A percentile compares a stretch with the other conserved stretches of the same genome.
Conservation (phyloP, 1,140 invertebrate genomes). For the Bombus polaris region DNA sequence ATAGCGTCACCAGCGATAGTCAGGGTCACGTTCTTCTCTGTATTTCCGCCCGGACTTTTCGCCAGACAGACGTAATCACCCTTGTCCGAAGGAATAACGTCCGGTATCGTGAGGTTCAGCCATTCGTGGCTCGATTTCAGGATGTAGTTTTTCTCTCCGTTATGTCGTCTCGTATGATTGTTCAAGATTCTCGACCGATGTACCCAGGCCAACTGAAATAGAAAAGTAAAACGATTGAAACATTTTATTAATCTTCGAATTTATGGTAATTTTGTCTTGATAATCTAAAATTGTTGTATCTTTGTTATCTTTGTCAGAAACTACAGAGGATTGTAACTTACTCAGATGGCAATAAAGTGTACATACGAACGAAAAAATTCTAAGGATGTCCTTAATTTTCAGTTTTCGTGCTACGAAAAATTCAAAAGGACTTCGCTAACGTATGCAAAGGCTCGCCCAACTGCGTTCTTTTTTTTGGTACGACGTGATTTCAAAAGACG, state of each 20-base stretch:
- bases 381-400: conserved; percentile 17
- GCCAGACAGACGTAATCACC: conserved; percentile 95
- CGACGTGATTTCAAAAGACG: conserved; percentile 1
- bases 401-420: background rate
- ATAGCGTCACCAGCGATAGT: conserved; percentile 82
- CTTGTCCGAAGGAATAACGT: conserved; percentile 88
- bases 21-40: conserved; percentile 89
- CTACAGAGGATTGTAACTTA: background rate
- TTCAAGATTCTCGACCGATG: conserved; percentile 69
- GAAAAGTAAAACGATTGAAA: background rate
- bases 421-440: conserved; percentile 3
- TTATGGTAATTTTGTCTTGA: too few relatives aligned
- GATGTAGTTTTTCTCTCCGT: conserved; percentile 80
- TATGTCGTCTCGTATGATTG: conserved; percentile 71
- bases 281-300: too few relatives aligned
- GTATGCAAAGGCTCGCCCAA: background rate
- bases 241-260: too few relatives aligned
- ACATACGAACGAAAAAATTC: background rate
- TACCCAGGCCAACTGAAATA: conserved; percentile 86
- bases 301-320: background rate
- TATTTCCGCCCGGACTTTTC: conserved; percentile 91
- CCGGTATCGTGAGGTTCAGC: conserved; percentile 90
- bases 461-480: background rate
- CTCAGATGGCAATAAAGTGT: background rate
- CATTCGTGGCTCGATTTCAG: conserved; percentile 83